Evolutionary conservation across 2,888 invertebrate species (phyloP).

Genomic region (Lottia gigantea): DNA sequence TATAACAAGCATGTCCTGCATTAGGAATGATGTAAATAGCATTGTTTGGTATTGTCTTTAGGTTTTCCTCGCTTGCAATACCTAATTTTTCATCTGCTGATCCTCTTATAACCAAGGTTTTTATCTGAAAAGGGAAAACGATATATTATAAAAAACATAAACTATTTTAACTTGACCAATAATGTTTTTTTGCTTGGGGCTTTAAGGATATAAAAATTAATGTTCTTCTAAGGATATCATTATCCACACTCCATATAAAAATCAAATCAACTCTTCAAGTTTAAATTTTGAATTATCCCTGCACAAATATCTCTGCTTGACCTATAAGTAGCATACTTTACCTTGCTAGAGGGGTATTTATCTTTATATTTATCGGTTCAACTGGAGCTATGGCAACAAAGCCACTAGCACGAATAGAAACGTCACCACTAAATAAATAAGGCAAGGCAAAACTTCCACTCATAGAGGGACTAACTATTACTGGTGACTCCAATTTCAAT

Average conservation of each 20-base stretch:
- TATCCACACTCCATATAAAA: no score
- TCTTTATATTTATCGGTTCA: constrained; percentile 47
- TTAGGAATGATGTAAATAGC: constrained; percentile 61
- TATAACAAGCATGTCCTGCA: constrained; percentile 69
- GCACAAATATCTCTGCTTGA: no score
- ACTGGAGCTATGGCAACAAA: constrained; percentile 70
- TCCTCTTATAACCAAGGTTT: constrained; percentile 70
- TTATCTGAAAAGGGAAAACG: constrained; percentile 60
- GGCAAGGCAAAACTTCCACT: constrained; percentile 70
- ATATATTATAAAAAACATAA: neutral
- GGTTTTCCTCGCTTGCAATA: constrained; percentile 52
- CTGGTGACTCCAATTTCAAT: constrained; percentile 58
- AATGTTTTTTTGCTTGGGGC: no score
- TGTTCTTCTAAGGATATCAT: no score
- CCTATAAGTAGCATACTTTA: constrained; percentile 27
- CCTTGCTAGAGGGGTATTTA: constrained; percentile 45
- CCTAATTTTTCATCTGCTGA: constrained; percentile 67
- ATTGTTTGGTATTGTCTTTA: constrained; percentile 66
- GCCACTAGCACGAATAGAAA: constrained; percentile 53
- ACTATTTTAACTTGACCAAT: no score
- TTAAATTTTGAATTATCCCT: no score
- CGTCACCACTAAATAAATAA: constrained; percentile 61
- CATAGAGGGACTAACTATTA: constrained; percentile 71
- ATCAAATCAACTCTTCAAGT: no score
- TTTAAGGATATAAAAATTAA: no score